Evolutionary conservation across 2,797 vertebrate genomes (phyloP).

Genomic region (Tapirus indicus): DNA sequence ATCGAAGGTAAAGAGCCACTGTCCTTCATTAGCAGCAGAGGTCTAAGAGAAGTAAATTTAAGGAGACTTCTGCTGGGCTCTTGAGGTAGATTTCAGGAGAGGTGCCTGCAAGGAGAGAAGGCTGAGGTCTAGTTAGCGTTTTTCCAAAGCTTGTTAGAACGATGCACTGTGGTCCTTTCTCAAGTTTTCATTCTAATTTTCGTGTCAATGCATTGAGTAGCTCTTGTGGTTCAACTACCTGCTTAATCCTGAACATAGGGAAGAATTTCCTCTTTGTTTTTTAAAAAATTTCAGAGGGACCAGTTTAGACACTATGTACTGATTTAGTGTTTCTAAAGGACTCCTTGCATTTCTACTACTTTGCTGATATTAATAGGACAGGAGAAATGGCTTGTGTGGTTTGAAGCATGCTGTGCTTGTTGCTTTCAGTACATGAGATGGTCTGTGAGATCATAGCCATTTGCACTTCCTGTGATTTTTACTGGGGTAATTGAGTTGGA

Average conservation of each 20-base stretch:
- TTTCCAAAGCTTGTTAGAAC: neutral
- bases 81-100: neutral
- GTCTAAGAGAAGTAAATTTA: neutral
- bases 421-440: neutral
- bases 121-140: neutral
- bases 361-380: neutral
- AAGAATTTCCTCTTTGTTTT: neutral
- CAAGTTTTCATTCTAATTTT: neutral
- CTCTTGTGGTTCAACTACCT: neutral
- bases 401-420: rapidly evolving
- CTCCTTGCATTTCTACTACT: neutral
- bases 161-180: neutral
- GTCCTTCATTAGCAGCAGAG: neutral
- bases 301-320: neutral
- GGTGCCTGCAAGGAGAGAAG: neutral
- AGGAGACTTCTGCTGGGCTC: neutral
- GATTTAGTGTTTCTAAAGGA: neutral
- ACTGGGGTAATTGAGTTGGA: neutral
- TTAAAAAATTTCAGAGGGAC: neutral
- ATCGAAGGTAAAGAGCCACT: neutral
- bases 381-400: neutral
- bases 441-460: neutral
- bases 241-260: neutral
- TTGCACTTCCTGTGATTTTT: neutral
- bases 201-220: neutral